Conservation (phyloP, 2,888 invertebrate genomes). For the Drosophila paramelanica region DNA sequence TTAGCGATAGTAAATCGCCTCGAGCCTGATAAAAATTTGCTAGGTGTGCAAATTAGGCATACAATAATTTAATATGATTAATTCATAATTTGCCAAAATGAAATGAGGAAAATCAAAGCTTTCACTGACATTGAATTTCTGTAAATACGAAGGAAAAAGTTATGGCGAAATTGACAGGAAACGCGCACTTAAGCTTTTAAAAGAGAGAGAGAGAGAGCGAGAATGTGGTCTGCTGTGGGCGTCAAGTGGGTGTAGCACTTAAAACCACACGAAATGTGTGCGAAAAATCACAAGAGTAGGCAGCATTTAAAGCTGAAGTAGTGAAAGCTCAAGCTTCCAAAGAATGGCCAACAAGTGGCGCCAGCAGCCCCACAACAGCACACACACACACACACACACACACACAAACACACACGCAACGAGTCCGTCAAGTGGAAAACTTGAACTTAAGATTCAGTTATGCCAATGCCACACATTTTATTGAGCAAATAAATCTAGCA, state of each 20-base stretch:
- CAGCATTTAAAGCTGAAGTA: constrained; percentile 61
- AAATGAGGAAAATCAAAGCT: constrained; percentile 11
- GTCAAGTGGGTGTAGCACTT: constrained; percentile 41
- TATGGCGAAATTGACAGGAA: constrained; percentile 49
- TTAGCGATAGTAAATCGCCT: constrained; percentile 50
- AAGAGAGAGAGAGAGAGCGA: constrained; percentile 7
- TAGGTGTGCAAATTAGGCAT: neutral
- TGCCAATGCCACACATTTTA: constrained; percentile 51
- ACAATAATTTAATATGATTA: constrained; percentile 10
- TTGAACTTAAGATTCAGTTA: constrained; percentile 73
- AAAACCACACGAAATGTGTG: constrained; percentile 26
- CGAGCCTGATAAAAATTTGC: constrained; percentile 16
- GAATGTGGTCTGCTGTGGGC: constrained; percentile 13
- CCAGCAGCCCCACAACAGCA: constrained; percentile 11
- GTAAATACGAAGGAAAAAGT: neutral
- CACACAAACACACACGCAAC: neutral
- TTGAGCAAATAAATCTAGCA: constrained; percentile 66
- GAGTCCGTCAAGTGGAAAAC: constrained; percentile 30
- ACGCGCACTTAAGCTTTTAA: constrained; percentile 48
- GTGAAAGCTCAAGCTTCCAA: constrained; percentile 59
- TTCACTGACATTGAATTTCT: constrained; percentile 41
- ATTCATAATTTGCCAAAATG: neutral
- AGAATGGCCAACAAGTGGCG: constrained; percentile 64
- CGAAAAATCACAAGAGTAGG: constrained; percentile 36
- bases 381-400: neutral